Base-by-base conservation (phyloP, 2,888 invertebrate species). In the Caradrina clavipalpis region DNA sequence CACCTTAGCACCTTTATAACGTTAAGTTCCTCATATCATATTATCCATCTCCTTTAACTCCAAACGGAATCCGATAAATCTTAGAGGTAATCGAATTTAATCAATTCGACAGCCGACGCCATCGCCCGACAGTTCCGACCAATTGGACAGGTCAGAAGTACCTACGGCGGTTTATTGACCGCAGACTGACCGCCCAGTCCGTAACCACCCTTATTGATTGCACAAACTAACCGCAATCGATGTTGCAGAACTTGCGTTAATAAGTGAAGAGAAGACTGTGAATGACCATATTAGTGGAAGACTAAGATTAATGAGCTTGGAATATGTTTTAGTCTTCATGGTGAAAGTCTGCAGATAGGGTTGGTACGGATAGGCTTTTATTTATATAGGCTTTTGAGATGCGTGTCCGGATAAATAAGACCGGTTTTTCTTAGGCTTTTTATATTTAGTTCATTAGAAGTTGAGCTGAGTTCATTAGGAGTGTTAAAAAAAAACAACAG, bases 231-330 rank as follows among this genome's bases (percentile, higher is more conserved):
- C 66, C 59, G 78, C 78, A 81, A 81, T 77, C 81, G 78, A 81
- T 77, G 81, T 77, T 78, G 78, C 81, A 72, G 62, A 81, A 65
- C 63, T 45, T 2, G 73, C 71, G 77, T 81, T 77, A 71, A 81
- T 60, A 66, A 54, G 79, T 78, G 61, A 31, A 70, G 58, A 62
- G 78, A 62, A 62, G 61, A 77, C 60, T 70, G 64, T 71, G 78
- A 63, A 57, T 66, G 26, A 31, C 81, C 62, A 63, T 72, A 81
- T 78, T 63, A 19, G 66, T 62, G 53, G 51, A 17, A 42, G 22
- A 39, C 56, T 50, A 47, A 77, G 59, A 62, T 60, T 71, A 58
- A 77, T 81, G 65, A 71, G 47, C 65, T 47, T 49, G 35, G 53
- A 71, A 56, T 31, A 76, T 47, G n/a, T 64, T 62, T 65, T 56